Base-by-base conservation (phyloP, 1,140 invertebrate species). In the Drosophila pandora region DNA sequence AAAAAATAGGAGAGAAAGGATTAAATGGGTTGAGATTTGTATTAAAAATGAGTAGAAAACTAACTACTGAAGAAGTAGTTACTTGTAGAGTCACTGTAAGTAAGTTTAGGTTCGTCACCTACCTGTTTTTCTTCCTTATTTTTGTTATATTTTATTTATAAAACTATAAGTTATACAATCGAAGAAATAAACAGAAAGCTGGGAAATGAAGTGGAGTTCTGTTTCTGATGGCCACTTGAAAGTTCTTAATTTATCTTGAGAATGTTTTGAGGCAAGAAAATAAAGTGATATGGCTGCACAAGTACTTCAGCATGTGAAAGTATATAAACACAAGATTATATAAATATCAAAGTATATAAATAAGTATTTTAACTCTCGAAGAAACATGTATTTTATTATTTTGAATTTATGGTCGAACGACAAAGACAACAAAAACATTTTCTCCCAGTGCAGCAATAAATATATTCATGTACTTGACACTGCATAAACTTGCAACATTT, bases 391-490 rank as follows among this genome's bases (percentile, higher is more conserved):
- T 32, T 32, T 32, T 32, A 32, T 32, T 8, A 9, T 9, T 10
- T 32, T 32, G 8, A 32, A 6, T 28, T 28, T 28, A 28, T 28
- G 25, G 25, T 6, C 25, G 3, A 25, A 25, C 6, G 25, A 25
- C 2, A 25, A 32, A 32, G 8, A 6, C 8, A 34, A 34, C 8
- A 6, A 6, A 6, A 6, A 28, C 7, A 28, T 28, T 37, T 37
- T 37, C 10, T 37, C 34, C 34, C 12, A 37, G 39, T 63, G 45
- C 28, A 32, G 1, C 8, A 32, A 48, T 5, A 62, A 67, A 67
- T 64, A 34, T 67, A 67, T 67, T 64, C 60, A 67, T 64, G 63
- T 61, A 67, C 63, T 64, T 67, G 60, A 37, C 34, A 28, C 47
- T 45, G 60, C 59, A 67, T 67, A 63, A 63, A 17, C 59, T 50